phyloP scores from a whole-genome alignment of 2,888 invertebrate species.

The Drosophila algonquin region DNA sequence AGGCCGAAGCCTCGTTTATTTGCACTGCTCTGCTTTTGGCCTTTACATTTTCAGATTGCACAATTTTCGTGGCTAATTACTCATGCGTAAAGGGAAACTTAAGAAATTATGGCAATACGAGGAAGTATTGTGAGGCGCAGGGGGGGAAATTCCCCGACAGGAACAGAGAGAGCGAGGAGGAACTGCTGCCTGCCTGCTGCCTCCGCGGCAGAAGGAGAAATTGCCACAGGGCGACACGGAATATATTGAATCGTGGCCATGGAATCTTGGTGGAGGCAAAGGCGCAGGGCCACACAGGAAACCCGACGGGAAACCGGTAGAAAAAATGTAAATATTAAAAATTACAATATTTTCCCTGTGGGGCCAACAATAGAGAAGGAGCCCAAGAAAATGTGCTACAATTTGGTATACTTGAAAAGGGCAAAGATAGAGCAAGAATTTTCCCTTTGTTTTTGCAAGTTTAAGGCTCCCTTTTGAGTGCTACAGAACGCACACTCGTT shows the following conservation, averaged over 20 bases:
- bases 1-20: neutral
- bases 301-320: neutral
- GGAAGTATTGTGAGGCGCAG: neutral
- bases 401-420: constrained; percentile 11
- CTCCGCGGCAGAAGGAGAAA: constrained; percentile 32
- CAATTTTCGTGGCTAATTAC: constrained; percentile 61
- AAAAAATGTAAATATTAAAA: constrained; percentile 42
- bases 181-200: neutral
- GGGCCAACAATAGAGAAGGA: constrained; percentile 4
- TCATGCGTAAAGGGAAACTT: constrained; percentile 74
- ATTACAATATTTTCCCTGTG: constrained; percentile 25
- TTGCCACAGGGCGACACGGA: constrained; percentile 38
- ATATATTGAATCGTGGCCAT: constrained; percentile 29
- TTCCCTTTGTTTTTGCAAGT: neutral
- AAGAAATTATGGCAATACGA: constrained; percentile 46
- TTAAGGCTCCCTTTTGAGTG: neutral
- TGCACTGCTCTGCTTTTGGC: neutral
- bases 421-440: neutral
- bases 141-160: neutral
- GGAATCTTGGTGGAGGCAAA: neutral
- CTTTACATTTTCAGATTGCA: constrained; percentile 18
- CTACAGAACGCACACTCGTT: too few species aligned
- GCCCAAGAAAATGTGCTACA: neutral
- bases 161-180: neutral
- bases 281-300: neutral